A percentile compares a stretch with the other conserved stretches of the same genome.
Conservation (phyloP, 2,797 vertebrate genomes). For the Leptatherina wallacei region DNA sequence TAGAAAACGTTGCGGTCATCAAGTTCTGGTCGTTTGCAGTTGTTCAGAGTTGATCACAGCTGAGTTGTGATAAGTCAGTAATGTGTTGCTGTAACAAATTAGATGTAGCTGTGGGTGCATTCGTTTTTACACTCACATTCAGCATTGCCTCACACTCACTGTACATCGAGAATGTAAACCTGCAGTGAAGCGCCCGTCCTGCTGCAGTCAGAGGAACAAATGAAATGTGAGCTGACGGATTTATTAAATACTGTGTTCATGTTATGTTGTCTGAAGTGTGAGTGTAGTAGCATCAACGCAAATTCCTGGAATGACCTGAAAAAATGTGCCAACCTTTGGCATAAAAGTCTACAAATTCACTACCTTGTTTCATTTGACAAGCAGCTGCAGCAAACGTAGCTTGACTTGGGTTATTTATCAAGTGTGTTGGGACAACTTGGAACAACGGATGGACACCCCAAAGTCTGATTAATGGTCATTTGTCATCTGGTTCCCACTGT, state of each 20-base stretch:
- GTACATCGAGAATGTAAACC: neutral
- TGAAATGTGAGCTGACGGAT: neutral
- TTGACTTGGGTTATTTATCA: neutral
- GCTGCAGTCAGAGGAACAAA: neutral
- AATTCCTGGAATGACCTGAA: neutral
- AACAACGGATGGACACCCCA: neutral
- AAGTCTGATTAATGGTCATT: neutral
- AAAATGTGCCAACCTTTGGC: neutral
- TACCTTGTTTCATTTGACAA: neutral
- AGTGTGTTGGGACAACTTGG: neutral
- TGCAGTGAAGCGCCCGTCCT: neutral
- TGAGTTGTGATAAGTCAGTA: neutral
- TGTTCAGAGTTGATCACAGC: neutral
- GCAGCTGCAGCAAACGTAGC: neutral
- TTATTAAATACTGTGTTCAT: neutral
- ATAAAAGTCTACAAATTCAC: neutral
- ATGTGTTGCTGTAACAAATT: neutral
- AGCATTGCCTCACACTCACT: neutral
- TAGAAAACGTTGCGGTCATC: neutral
- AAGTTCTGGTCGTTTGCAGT: neutral
- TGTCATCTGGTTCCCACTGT: neutral
- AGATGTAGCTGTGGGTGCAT: neutral
- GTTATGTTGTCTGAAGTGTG: neutral
- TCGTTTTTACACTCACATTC: neutral
- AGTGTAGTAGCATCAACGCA: neutral